These are phyloP conservation scores for Machimus rusticus DNA, from an alignment of 2,888 invertebrate species.

Conservation along the genomic window DNA sequence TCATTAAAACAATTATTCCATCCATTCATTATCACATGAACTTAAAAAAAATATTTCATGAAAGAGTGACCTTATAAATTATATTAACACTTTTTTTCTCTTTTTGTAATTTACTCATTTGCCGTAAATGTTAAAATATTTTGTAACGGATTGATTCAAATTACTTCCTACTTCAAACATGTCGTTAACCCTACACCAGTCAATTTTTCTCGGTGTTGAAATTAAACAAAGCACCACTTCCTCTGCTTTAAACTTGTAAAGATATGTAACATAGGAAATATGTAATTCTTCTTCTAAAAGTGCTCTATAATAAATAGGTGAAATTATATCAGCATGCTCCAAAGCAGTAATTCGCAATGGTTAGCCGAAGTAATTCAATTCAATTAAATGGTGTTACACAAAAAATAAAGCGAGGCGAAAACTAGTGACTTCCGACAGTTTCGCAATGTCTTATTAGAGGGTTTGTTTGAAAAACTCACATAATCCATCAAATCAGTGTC, in stretches of 20 bases:
- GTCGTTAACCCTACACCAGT: neutral
- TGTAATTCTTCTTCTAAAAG: neutral
- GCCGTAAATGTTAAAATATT: too few species aligned
- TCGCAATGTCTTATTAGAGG: neutral
- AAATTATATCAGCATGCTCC: neutral
- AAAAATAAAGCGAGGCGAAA: neutral
- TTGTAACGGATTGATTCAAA: too few species aligned
- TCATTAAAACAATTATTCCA: too few species aligned
- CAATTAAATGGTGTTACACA: neutral
- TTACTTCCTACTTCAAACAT: neutral
- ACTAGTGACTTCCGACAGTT: neutral
- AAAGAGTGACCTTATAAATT: too few species aligned
- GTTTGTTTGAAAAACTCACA: neutral
- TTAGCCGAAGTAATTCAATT: neutral
- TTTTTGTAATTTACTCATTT: too few species aligned
- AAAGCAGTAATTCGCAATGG: neutral
- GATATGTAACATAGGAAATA: neutral
- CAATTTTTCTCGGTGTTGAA: neutral
- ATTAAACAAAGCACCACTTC: neutral
- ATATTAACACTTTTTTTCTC: too few species aligned
- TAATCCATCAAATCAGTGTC: neutral
- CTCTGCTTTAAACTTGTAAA: neutral
- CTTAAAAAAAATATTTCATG: too few species aligned
- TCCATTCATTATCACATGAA: too few species aligned
- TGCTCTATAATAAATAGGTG: neutral